Evolutionary conservation across 37 sponge, comb jelly and placozoan species (phyloP).

Genomic region (Cliona cf. orientalis): DNA sequence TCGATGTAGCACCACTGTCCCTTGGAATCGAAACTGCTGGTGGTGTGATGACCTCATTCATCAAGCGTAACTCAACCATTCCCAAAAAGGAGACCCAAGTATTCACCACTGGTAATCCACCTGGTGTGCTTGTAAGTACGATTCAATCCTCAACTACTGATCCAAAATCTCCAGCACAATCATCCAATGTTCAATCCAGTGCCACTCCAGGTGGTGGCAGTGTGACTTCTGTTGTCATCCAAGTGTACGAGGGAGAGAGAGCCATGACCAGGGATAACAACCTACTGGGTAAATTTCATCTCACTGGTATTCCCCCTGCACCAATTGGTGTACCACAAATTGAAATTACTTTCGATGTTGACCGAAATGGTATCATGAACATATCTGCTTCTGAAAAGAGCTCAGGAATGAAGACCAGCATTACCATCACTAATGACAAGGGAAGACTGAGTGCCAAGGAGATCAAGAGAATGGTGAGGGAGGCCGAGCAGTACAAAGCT

Average conservation of each 20-base stretch:
- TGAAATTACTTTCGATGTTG: conserved; percentile 93
- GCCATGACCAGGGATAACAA: conserved; percentile 95
- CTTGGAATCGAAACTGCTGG: too few relatives aligned
- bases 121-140: conserved; percentile 86
- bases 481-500: conserved; percentile 88
- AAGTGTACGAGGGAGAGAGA: conserved; percentile 95
- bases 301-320: conserved; percentile 93
- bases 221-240: conserved; percentile 66
- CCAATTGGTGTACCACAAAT: conserved; percentile 97
- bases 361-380: conserved; percentile 92
- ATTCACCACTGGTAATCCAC: conserved; percentile 78
- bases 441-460: conserved; percentile 88
- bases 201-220: background rate
- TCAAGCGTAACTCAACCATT: conserved; percentile 95
- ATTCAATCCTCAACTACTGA: too few relatives aligned
- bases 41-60: conserved; percentile 90
- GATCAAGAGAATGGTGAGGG: conserved; percentile 84
- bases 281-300: conserved; percentile 91
- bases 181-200: too few relatives aligned
- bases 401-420: conserved; percentile 88
- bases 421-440: conserved; percentile 93
- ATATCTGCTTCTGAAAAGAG: conserved; percentile 94
- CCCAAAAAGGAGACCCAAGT: conserved; percentile 84
- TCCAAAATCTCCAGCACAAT: too few relatives aligned
- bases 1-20: conserved; percentile 87